Percentiles rank a stretch among this genome's conserved stretches.
Evolutionary conservation across 2,797 vertebrate species (phyloP).

Genomic region (Enteromius argenteus): DNA sequence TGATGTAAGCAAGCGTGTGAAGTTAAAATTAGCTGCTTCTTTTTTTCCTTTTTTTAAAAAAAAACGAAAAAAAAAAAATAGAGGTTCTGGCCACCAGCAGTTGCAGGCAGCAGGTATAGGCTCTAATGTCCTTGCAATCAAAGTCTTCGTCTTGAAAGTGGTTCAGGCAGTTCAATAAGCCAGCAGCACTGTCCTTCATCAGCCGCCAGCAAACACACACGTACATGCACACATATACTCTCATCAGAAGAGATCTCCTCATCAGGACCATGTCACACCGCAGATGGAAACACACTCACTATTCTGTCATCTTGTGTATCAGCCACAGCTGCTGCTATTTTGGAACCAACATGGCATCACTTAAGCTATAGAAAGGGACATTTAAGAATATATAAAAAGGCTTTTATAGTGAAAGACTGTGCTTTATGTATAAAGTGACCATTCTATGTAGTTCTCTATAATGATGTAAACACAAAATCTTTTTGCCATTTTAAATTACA

Average conservation of each 20-base stretch:
- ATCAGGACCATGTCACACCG: neutral
- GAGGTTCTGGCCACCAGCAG: neutral
- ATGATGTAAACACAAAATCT: neutral
- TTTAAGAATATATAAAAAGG: neutral
- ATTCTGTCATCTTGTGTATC: constrained; percentile 9
- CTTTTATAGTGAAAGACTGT: neutral
- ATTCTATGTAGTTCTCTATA: neutral
- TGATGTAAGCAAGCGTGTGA: constrained; percentile 3
- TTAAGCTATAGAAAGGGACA: neutral
- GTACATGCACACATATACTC: neutral
- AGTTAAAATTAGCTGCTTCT: constrained; percentile 1
- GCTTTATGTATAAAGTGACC: neutral
- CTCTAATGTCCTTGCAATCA: constrained; percentile 46
- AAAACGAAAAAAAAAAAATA: neutral
- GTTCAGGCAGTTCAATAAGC: constrained; percentile 35
- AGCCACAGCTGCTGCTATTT: constrained; percentile 9
- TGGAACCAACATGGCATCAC: neutral
- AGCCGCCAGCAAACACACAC: neutral
- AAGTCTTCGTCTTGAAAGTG: constrained; percentile 43
- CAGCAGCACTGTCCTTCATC: constrained; percentile 22
- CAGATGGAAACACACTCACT: neutral
- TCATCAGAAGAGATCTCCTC: neutral
- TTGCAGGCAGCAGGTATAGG: constrained; percentile 34
- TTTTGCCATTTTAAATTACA: neutral
- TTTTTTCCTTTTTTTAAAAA: neutral